Evolutionary conservation across 2,888 invertebrate genomes (phyloP).

Genomic region (Caenorhabditis sinica): DNA sequence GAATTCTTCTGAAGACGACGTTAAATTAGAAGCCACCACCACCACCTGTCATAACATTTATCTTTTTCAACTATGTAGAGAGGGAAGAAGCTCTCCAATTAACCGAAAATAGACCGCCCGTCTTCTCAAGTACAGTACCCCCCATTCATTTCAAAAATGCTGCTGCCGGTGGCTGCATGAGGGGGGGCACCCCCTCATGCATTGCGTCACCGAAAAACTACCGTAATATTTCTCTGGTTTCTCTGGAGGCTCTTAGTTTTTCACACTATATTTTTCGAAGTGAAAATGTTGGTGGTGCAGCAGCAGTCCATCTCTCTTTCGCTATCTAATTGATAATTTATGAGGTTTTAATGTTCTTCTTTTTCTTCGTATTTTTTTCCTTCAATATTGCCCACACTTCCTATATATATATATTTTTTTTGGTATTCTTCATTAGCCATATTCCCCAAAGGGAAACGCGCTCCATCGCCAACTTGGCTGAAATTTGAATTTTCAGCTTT

Average conservation of each 20-base stretch:
- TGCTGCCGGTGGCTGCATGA: no score
- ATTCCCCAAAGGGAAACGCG: no score
- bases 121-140: constrained; percentile 38
- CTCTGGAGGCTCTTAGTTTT: not conserved
- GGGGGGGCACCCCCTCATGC: no score
- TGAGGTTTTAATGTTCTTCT: constrained; percentile 65
- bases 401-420: no score
- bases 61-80: constrained; percentile 55
- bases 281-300: not conserved
- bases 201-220: constrained; percentile 29
- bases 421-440: no score
- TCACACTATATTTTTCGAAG: not conserved
- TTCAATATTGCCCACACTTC: not conserved
- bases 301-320: constrained; percentile 8
- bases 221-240: constrained; percentile 31
- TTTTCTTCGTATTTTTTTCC: not conserved
- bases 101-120: constrained; percentile 6
- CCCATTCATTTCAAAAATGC: constrained; percentile 32
- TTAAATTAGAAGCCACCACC: not conserved
- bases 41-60: constrained; percentile 68
- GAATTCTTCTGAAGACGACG: no score
- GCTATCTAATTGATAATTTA: constrained; percentile 68
- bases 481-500: no score
- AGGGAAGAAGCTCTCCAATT: no score
- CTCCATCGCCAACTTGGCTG: no score